Percentiles rank a stretch among this genome's conserved stretches.
phyloP scores from a whole-genome alignment of 2,888 invertebrate species.

The Trichacis sp. region DNA sequence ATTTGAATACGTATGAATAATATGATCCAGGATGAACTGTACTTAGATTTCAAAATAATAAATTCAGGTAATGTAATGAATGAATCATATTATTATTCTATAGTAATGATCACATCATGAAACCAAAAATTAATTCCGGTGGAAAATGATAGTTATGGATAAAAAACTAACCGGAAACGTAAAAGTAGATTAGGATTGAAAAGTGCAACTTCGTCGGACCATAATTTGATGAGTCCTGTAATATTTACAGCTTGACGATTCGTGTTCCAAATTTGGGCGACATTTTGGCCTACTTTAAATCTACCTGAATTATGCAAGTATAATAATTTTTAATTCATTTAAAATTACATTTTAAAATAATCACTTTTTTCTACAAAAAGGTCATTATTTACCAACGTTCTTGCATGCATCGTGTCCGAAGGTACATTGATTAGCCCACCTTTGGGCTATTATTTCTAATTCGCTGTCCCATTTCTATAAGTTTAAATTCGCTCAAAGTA shows the following conservation, averaged over 20 bases:
- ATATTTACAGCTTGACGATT: slow-evolving; percentile 1
- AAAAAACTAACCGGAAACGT: background rate
- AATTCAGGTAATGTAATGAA: no score
- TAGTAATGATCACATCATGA: no score
- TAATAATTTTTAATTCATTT: background rate
- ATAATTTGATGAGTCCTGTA: slow-evolving; percentile 22
- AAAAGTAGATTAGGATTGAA: slow-evolving; percentile 9
- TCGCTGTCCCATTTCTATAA: slow-evolving; percentile 61
- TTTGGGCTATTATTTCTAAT: slow-evolving; percentile 65
- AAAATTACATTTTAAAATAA: slow-evolving; percentile 1
- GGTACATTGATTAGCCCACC: slow-evolving; percentile 69
- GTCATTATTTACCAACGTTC: slow-evolving; percentile 54
- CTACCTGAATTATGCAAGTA: background rate
- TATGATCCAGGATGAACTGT: no score
- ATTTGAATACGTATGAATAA: no score
- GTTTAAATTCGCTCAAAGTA: no score
- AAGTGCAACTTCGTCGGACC: slow-evolving; percentile 40
- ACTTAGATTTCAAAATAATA: no score
- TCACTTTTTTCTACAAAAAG: slow-evolving; percentile 7
- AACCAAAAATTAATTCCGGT: background rate
- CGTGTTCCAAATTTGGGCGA: slow-evolving; percentile 15
- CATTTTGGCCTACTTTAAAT: slow-evolving; percentile 27
- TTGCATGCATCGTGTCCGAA: slow-evolving; percentile 66
- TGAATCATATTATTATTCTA: no score
- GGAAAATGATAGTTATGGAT: slow-evolving; percentile 23